These are phyloP conservation scores for Prorops nasuta DNA, from an alignment of 1,140 invertebrate genomes.

Conservation along the genomic window DNA sequence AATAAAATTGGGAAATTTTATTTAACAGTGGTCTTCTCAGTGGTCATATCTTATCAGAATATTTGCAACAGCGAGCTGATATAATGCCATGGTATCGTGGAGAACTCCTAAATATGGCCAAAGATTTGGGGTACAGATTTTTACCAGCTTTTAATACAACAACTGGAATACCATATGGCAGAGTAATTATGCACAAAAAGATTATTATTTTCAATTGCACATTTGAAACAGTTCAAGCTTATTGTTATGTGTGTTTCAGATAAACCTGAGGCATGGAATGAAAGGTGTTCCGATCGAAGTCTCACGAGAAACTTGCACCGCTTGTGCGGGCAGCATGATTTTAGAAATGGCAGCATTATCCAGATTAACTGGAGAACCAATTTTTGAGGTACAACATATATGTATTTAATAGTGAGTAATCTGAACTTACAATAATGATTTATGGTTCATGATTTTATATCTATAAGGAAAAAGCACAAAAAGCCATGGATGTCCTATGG, in stretches of 20 bases:
- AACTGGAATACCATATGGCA: slow-evolving; percentile 94
- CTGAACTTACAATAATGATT: slow-evolving; percentile 5
- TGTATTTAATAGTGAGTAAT: neutral
- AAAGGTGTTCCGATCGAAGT: slow-evolving; percentile 72
- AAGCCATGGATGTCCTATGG: slow-evolving; percentile 97
- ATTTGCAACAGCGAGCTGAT: slow-evolving; percentile 73
- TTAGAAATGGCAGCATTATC: slow-evolving; percentile 96
- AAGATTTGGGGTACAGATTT: slow-evolving; percentile 87
- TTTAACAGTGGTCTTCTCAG: slow-evolving; percentile 80
- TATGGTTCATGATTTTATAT: neutral
- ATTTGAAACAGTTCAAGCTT: too few species aligned
- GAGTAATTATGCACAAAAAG: slow-evolving; percentile 61
- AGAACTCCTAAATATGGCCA: slow-evolving; percentile 86
- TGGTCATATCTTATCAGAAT: slow-evolving; percentile 86
- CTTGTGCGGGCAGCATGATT: slow-evolving; percentile 98
- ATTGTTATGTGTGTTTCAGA: slow-evolving; percentile 64
- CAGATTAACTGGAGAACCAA: slow-evolving; percentile 84
- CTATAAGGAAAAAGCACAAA: slow-evolving; percentile 80
- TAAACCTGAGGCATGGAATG: slow-evolving; percentile 88
- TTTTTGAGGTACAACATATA: slow-evolving; percentile 76
- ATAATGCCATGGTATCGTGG: slow-evolving; percentile 89
- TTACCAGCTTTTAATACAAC: slow-evolving; percentile 96
- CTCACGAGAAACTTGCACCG: slow-evolving; percentile 90
- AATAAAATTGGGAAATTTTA: slow-evolving; percentile 5
- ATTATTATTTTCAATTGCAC: too few species aligned